Base-by-base conservation (phyloP, 2,888 invertebrate genomes). In the Andrena fulva region DNA sequence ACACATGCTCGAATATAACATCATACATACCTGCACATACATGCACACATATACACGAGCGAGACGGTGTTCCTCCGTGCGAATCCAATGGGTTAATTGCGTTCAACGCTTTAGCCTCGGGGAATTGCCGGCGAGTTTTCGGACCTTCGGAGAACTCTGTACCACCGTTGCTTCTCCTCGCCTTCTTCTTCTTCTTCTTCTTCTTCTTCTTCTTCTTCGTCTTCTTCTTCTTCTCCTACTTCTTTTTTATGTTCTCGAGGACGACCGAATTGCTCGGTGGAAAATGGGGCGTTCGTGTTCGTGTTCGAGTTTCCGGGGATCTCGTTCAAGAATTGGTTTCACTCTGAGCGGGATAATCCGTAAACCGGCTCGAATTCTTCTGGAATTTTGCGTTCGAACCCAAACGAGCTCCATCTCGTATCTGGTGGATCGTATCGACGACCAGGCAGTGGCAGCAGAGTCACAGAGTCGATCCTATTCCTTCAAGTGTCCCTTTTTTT, bases 111-210 rank as follows among this genome's bases (percentile, higher is more conserved):
- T 62, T 10, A 31, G 67, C 73, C 54, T 52, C 70, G 70, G 74
- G 74, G 81, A 82, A 77, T 77, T 71, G 70, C 67, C 54, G 60
- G 73, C 50, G 74, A 83, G 78, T 84, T 82, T 82, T 82, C 72
- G 64, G 54, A 52, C 59, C 60, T 50, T 73, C 62, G 56, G 16
- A 33, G 70, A 81, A 76, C 82, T 80, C 76, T 31, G 31, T 59
- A 48, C 56, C 24, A 24, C 27, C 50, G 33, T 20, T 20, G 50
- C 6, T 62, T 66, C 20, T 20, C 29, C n/a, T 20, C 31, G 20
- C n/a, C 16, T 27, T 2, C 10, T 20, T 10, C 2, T 16, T 10
- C 2, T 16, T 1, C 5, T 42, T n/a, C 8, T 1, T 20, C 35
- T n/a, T 62, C 10, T 31, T 33, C 10, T 4, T 24, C n/a, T 35